These are phyloP conservation scores for Phrynosoma platyrhinos DNA, from an alignment of 2,113 vertebrate genomes.

Conservation along the genomic window DNA sequence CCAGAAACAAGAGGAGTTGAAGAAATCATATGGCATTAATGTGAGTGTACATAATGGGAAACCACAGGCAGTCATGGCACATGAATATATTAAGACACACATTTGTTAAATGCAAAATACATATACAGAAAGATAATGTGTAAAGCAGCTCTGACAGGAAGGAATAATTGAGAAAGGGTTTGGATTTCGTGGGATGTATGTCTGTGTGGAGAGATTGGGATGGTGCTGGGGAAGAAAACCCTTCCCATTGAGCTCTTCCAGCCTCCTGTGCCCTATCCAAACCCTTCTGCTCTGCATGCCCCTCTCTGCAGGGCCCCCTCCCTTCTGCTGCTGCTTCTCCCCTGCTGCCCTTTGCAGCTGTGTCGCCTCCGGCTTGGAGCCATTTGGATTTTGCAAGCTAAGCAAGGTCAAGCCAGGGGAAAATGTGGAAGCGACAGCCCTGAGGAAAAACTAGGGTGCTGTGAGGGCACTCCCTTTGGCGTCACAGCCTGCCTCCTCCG, in stretches of 20 bases:
- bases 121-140: not conserved
- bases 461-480: conserved; percentile 1
- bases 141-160: not conserved
- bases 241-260: not conserved
- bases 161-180: not conserved
- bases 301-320: conserved; percentile 18
- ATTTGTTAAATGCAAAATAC: not conserved
- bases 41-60: not conserved
- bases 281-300: conserved; percentile 13
- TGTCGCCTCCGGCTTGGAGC: conserved; percentile 26
- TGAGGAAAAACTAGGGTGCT: conserved; percentile 11
- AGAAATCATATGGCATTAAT: no score
- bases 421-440: conserved; percentile 27
- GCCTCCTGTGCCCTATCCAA: not conserved
- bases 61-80: not conserved
- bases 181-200: not conserved
- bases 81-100: not conserved
- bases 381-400: conserved; percentile 31
- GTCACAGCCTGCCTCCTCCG: conserved; percentile 21
- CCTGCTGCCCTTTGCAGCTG: conserved; percentile 22
- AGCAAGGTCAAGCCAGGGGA: conserved; percentile 42
- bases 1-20: no score
- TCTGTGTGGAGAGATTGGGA: not conserved
- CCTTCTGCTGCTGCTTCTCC: not conserved
- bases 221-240: not conserved